Base-by-base conservation (phyloP, 2,113 vertebrate genomes). In the Climacteris rufus region DNA sequence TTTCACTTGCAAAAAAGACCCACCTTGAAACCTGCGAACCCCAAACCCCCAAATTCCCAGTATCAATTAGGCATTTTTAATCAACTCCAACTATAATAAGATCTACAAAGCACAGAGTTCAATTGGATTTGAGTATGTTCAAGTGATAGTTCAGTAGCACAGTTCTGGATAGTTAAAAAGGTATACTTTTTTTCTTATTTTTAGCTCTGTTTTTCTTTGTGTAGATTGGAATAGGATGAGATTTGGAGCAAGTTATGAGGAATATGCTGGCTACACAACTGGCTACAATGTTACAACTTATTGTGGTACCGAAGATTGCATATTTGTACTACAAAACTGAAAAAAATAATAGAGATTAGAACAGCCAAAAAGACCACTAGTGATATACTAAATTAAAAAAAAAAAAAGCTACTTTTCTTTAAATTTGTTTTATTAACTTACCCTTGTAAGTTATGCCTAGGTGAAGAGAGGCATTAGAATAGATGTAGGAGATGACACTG, bases 371-470 rank as follows among this genome's bases (percentile, higher is more conserved):
- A 44, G 6, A 5, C 15, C 15, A 22, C 4, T 15, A n/a, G 2
- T 0, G 1, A n/a, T n/a, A 31, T 3, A 37, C 3, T 74, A 79
- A 82, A 60, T 35, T 1, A 1, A 65, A 54, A 40, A 39, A n/a
- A 16, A n/a, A n/a, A n/a, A n/a, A n/a, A n/a, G 4, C 18, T 78
- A 12, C 27, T 65, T 49, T 30, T 78, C n/a, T 82, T 64, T 65
- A 74, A 64, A 27, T 50, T 64, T 84, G 1, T 59, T 72, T 77
- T 72, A 44, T 30, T 76, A 25, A 3, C 3, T 90, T 61, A 30
- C 13, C 3, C 7, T 70, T 69, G 50, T 13, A 37, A 35, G 4
- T 52, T 77, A 59, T 40, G 33, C 12, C 4, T 23, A 42, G 27
- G 22, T 57, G 33, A 63, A 54, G 31, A 78, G 20, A 84, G n/a